phyloP scores from a whole-genome alignment of 2,888 invertebrate genomes.

The Eupithecia pulchellata region DNA sequence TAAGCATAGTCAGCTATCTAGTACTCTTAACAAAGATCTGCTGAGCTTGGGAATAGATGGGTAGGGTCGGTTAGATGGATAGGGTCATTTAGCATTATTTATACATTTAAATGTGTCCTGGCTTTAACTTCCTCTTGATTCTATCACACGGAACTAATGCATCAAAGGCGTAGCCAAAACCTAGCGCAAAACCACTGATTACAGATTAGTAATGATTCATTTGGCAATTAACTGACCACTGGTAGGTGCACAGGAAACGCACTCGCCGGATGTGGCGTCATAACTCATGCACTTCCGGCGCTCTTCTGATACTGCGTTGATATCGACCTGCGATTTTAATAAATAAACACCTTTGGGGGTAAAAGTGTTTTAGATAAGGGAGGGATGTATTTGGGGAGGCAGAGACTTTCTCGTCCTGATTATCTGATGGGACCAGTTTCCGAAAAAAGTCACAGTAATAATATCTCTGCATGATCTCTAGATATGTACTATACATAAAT shows the following conservation, averaged over 20 bases:
- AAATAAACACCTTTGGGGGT: slow-evolving; percentile 15
- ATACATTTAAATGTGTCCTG: background rate
- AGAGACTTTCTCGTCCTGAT: background rate
- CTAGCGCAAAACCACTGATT: slow-evolving; percentile 60
- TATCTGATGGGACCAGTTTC: background rate
- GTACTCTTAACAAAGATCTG: background rate
- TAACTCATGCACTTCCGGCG: slow-evolving; percentile 79
- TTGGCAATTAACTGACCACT: slow-evolving; percentile 73
- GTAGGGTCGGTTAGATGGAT: too few species aligned
- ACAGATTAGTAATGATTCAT: slow-evolving; percentile 78
- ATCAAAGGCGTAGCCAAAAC: slow-evolving; percentile 34
- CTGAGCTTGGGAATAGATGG: background rate
- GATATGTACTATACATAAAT: too few species aligned
- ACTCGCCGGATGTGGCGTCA: slow-evolving; percentile 76
- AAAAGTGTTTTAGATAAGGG: background rate
- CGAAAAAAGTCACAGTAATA: background rate
- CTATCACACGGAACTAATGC: slow-evolving; percentile 34
- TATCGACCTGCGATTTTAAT: slow-evolving; percentile 39
- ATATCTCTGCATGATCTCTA: background rate
- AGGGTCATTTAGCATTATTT: too few species aligned
- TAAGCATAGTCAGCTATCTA: background rate
- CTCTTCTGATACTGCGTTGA: slow-evolving; percentile 65
- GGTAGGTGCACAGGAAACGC: slow-evolving; percentile 73
- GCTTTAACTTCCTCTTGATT: slow-evolving; percentile 10
- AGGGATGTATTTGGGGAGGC: background rate